phyloP scores from a whole-genome alignment of 2,797 vertebrate genomes.

The Eulemur rubriventer region DNA sequence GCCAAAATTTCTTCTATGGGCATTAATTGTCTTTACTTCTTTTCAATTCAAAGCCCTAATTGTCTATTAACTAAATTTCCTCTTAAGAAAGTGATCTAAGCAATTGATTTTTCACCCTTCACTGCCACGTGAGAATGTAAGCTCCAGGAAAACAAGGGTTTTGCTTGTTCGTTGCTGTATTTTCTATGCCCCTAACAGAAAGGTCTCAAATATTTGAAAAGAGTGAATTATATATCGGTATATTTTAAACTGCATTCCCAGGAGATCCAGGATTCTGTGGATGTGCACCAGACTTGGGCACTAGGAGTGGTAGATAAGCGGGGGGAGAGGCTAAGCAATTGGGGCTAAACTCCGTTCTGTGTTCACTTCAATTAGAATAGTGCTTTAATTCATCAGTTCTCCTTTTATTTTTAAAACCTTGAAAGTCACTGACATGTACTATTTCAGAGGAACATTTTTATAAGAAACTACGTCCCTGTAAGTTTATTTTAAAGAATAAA shows the following conservation, averaged over 20 bases:
- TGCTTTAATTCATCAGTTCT: neutral
- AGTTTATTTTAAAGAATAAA: constrained; percentile 20
- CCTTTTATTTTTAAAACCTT: constrained; percentile 18
- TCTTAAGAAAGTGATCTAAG: neutral
- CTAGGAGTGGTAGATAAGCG: neutral
- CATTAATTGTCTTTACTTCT: neutral
- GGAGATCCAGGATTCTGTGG: neutral
- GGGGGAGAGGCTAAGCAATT: neutral
- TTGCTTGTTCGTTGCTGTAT: neutral
- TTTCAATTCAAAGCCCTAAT: neutral
- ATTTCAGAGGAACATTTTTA: neutral
- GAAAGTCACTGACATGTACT: neutral
- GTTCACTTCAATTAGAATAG: neutral
- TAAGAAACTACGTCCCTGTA: neutral
- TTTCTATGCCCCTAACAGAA: neutral
- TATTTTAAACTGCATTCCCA: neutral
- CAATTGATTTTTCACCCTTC: neutral
- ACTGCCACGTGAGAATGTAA: neutral
- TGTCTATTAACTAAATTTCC: neutral
- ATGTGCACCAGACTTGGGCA: neutral
- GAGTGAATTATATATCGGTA: neutral
- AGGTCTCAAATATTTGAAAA: neutral
- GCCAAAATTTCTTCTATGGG: neutral
- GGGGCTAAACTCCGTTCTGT: neutral
- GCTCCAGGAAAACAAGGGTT: neutral